Evolutionary conservation across 1,140 invertebrate species (phyloP).

Genomic region (Alviniconcha marisindica): DNA sequence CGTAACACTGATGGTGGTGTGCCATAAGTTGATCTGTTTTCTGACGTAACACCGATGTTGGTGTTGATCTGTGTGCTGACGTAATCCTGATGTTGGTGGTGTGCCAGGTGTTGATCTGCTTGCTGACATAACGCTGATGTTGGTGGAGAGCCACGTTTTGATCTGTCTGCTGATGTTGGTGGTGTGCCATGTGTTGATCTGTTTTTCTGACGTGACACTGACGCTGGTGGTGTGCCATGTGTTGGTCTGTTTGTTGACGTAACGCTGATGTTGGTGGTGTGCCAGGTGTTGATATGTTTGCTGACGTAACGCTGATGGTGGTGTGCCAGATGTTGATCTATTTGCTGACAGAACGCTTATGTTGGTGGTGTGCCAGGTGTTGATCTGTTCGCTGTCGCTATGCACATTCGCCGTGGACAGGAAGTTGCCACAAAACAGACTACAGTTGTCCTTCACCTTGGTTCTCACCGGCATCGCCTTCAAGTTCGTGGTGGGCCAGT

Average conservation of each 20-base stretch:
- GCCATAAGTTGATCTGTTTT: background rate
- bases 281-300: too few species aligned
- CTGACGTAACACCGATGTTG: background rate
- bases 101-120: too few species aligned
- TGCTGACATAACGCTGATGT: too few species aligned
- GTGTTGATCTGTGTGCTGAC: background rate
- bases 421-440: constrained; percentile 57
- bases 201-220: background rate
- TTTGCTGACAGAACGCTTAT: too few species aligned
- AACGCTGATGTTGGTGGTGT: too few species aligned
- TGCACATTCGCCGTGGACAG: constrained; percentile 65
- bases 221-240: background rate
- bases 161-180: too few species aligned
- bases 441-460: constrained; percentile 70
- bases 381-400: constrained; percentile 67
- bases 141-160: too few species aligned
- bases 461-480: constrained; percentile 69
- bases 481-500: constrained; percentile 68
- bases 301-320: background rate
- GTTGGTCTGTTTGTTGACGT: too few species aligned
- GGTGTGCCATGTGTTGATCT: too few species aligned
- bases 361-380: constrained; percentile 49
- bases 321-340: background rate
- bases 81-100: too few species aligned
- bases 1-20: too few species aligned